Conservation (phyloP, 2,113 vertebrate species). For the Grammomys dolichurus region DNA sequence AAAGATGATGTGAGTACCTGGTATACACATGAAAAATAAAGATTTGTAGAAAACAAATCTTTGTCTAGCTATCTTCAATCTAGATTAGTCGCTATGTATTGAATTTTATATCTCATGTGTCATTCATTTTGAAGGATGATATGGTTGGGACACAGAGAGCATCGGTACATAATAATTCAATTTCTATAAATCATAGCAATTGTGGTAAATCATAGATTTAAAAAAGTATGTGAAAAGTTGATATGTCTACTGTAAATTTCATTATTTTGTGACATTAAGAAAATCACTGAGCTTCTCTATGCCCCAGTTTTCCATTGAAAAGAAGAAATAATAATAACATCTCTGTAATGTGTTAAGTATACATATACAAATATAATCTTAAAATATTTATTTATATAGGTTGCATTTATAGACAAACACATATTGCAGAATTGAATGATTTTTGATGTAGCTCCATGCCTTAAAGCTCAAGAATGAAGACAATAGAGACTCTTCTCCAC, state of each 20-base stretch:
- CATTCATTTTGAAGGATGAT: conserved; percentile 17
- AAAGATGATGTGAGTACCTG: neutral
- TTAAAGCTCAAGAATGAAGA: neutral
- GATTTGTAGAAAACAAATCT: neutral
- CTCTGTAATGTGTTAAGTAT: neutral
- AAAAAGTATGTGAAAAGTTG: neutral
- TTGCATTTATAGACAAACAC: neutral
- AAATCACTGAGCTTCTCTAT: neutral
- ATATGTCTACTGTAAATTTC: conserved; percentile 15
- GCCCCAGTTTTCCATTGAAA: neutral
- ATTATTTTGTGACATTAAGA: neutral
- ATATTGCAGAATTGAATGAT: neutral
- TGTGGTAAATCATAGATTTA: neutral
- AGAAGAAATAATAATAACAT: neutral
- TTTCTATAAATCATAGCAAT: neutral
- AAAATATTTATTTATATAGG: neutral
- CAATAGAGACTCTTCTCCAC: neutral
- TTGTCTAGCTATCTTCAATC: conserved; percentile 1
- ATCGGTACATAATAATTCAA: neutral
- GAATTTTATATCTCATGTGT: conserved; percentile 23
- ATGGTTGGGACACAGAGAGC: neutral
- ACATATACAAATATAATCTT: neutral
- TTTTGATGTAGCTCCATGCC: neutral
- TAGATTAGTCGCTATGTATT: conserved; percentile 25
- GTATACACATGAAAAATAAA: neutral